Percentiles rank a stretch among this genome's conserved stretches.
Evolutionary conservation across 2,888 invertebrate species (phyloP).

Genomic region (Tipula vernalis): DNA sequence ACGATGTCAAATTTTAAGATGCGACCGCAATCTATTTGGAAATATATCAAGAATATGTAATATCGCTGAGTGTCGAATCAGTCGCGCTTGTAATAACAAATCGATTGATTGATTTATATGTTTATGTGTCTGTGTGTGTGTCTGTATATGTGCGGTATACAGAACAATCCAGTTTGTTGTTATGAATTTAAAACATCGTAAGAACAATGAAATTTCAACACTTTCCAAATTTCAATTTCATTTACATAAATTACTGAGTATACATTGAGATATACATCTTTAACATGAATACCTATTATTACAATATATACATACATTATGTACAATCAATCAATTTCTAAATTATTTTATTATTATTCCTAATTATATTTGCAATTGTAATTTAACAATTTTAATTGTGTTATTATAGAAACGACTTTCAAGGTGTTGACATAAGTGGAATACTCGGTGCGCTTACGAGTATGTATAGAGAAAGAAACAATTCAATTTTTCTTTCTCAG

Average conservation of each 20-base stretch:
- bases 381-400: not conserved
- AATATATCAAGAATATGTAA: not conserved
- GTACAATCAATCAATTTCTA: not conserved
- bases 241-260: not conserved
- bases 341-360: not conserved
- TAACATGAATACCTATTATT: not conserved
- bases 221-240: not conserved
- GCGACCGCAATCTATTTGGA: not conserved
- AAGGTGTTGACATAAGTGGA: not conserved
- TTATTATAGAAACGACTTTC: not conserved
- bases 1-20: not conserved
- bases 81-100: not conserved
- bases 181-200: not conserved
- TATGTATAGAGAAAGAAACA: not conserved
- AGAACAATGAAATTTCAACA: constrained; percentile 4
- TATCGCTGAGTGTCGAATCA: not conserved
- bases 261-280: not conserved
- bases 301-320: not conserved
- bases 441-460: no score
- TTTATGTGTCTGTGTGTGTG: no score
- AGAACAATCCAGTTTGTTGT: not conserved
- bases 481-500: not conserved
- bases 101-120: not conserved
- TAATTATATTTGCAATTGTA: not conserved
- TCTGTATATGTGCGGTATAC: not conserved